Evolutionary conservation across 1,140 invertebrate genomes (phyloP).

Genomic region (Apis mellifera): DNA sequence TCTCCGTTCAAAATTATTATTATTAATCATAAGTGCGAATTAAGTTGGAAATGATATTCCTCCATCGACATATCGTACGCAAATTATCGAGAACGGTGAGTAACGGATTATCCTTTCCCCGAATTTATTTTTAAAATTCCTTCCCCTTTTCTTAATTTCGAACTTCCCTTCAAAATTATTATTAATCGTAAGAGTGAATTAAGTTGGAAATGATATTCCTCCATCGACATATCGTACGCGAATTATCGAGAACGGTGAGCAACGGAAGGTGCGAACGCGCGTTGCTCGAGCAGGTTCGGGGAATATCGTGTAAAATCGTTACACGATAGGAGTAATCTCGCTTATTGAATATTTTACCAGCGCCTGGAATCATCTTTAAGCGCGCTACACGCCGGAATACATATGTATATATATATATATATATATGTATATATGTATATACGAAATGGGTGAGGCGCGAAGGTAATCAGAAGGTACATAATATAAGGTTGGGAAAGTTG

Average conservation of each 20-base stretch:
- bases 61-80: no score
- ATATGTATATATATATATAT: not conserved
- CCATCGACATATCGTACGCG: no score
- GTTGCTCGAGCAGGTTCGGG: not conserved
- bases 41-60: no score
- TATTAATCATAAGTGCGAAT: no score
- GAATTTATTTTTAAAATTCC: no score
- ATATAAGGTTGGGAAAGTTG: not conserved
- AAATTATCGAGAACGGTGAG: no score
- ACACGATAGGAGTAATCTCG: constrained; percentile 26
- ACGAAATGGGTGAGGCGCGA: constrained; percentile 31
- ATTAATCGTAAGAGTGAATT: no score
- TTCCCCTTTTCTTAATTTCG: no score
- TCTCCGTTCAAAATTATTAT: no score
- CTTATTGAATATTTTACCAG: constrained; percentile 51
- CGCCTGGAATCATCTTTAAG: constrained; percentile 30
- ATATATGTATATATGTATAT: no score
- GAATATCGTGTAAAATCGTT: constrained; percentile 34
- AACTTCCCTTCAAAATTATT: no score
- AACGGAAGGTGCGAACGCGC: not conserved
- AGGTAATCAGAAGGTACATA: constrained; percentile 13
- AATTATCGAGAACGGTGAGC: not conserved
- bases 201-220: not conserved
- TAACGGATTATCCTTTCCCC: not conserved
- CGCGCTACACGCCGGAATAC: no score